phyloP scores from a whole-genome alignment of 2,888 invertebrate species.

The Linnaemya vulpina region DNA sequence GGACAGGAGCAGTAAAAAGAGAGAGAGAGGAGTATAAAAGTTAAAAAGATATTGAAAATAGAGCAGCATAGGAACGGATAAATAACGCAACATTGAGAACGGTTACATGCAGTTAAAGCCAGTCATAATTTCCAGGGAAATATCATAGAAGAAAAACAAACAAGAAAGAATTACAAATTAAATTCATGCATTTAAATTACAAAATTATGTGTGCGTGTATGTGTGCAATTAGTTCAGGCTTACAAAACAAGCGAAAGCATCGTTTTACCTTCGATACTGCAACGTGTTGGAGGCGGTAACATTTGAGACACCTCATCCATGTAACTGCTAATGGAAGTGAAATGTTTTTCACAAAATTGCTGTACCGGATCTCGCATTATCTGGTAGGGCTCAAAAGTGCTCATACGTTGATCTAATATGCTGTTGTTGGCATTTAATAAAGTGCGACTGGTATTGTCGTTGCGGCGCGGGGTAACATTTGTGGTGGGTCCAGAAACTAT shows the following conservation, averaged over 20 bases:
- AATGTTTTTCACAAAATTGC: slow-evolving; percentile 97
- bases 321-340: slow-evolving; percentile 94
- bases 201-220: background rate
- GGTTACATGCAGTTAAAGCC: slow-evolving; percentile 21
- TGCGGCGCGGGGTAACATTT: slow-evolving; percentile 86
- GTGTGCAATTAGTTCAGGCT: background rate
- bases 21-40: background rate
- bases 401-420: slow-evolving; percentile 86
- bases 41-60: background rate
- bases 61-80: background rate
- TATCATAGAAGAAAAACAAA: slow-evolving; percentile 59
- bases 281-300: slow-evolving; percentile 95
- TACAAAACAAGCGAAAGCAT: background rate
- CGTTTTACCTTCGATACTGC: slow-evolving; percentile 93
- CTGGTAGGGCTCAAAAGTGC: slow-evolving; percentile 95
- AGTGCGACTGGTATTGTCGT: slow-evolving; percentile 91
- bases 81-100: background rate
- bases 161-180: slow-evolving; percentile 50
- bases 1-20: slow-evolving; percentile 9
- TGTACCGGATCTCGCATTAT: slow-evolving; percentile 94
- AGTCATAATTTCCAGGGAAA: background rate
- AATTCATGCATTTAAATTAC: slow-evolving; percentile 46
- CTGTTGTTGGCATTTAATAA: slow-evolving; percentile 86
- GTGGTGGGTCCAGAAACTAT: slow-evolving; percentile 86
- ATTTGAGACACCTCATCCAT: slow-evolving; percentile 93